Base-by-base conservation (phyloP, 2,113 vertebrate genomes). In the Corythoichthys haematopterus region DNA sequence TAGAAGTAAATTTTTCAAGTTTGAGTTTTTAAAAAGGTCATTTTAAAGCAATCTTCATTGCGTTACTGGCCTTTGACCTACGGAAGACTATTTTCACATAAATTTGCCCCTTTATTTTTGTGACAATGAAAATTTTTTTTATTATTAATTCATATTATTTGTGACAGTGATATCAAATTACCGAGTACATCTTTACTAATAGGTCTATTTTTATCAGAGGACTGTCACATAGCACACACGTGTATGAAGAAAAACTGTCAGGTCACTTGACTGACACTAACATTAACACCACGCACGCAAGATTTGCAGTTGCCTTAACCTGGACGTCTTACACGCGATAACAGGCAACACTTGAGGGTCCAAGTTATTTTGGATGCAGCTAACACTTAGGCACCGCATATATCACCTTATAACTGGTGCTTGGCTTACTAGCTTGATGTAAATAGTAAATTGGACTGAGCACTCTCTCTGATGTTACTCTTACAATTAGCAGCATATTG, bases 241-340 rank as follows among this genome's bases (percentile, higher is more conserved):
- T 7, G 71, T 70, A 75, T 43, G 10, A 80, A 70, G 64, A 78
- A 74, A 78, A 80, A 72, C 81, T 80, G 75, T 72, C 35, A 79
- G 78, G 79, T 76, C 64, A 78, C 66, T 3, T 51, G 67, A 60
- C 58, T 63, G 71, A 64, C 79, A 55, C 78, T 58, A 72, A 83
- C 81, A 86, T 88, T 88, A 88, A 77, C 85, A 66, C 85, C 79
- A 70, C 65, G 51, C n/a, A 66, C 45, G 33, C 64, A 68, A 78
- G 58, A 86, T 89, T 87, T 79, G 63, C 86, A 89, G 75, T 80
- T 87, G 68, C 71, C 3, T 6, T 88, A 86, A 84, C 85, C 78
- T 74, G 33, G 1, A 64, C 55, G 20, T 67, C 64, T 64, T 78
- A 56, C 57, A 64, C 3, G 37, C 61, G 79, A 50, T 73, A 76